These are phyloP conservation scores for Pseudomyrmex cubaensis DNA, from an alignment of 1,140 invertebrate genomes.

Conservation along the genomic window DNA sequence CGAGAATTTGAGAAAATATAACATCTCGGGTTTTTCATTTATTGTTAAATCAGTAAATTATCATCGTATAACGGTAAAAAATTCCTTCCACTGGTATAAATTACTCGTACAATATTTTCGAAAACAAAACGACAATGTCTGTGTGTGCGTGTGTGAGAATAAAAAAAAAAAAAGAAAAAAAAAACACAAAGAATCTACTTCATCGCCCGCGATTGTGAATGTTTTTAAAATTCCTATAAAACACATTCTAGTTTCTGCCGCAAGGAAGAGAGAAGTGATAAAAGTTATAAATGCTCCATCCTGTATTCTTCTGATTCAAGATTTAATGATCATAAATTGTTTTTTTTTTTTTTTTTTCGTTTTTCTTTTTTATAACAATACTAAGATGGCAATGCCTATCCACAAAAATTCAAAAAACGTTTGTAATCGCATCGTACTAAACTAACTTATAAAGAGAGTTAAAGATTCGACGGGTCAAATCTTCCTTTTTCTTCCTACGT, in stretches of 20 bases:
- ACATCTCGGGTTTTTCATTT: too few species aligned
- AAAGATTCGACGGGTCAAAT: slow-evolving; percentile 6
- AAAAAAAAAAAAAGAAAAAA: background rate
- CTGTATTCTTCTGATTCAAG: slow-evolving; percentile 43
- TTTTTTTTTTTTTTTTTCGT: slow-evolving; percentile 22
- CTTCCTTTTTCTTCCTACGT: slow-evolving; percentile 27
- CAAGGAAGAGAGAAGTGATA: slow-evolving; percentile 56
- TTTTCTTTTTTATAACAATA: slow-evolving; percentile 37
- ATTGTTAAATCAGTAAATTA: too few species aligned
- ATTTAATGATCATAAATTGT: slow-evolving; percentile 39
- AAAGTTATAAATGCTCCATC: slow-evolving; percentile 40
- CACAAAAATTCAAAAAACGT: slow-evolving; percentile 37
- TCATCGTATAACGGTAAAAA: too few species aligned
- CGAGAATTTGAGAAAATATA: too few species aligned
- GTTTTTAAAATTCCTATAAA: slow-evolving; percentile 20
- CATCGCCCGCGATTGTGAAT: background rate
- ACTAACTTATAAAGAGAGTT: slow-evolving; percentile 43
- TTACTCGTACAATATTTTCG: too few species aligned
- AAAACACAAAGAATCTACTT: background rate
- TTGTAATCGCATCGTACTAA: slow-evolving; percentile 11
- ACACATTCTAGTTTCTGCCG: slow-evolving; percentile 8
- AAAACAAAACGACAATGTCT: too few species aligned
- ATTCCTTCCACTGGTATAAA: too few species aligned
- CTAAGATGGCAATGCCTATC: slow-evolving; percentile 44
- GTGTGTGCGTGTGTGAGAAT: too few species aligned